Evolutionary conservation across 2,888 invertebrate species (phyloP), one percentile per base, ranked within the genome.

Genomic region (Scaptomyza parva): DNA sequence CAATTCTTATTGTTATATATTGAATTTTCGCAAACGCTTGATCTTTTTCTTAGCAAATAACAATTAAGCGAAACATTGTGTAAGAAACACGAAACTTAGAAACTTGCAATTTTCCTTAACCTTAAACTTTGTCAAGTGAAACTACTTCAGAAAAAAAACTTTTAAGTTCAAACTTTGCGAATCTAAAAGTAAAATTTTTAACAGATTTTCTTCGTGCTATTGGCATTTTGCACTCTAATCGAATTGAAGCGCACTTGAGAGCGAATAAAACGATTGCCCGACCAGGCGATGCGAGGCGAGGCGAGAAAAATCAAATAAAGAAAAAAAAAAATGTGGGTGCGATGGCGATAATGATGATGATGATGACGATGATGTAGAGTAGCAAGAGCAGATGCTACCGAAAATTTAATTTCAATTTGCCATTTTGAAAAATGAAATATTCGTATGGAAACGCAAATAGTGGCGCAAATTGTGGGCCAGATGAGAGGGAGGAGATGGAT

Each of bases 331-430:
- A 43, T 43, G 20, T 37, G 12, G 50, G 22, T 14, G 59, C 20
- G 22, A 26, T 30, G 20, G 53, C 20, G 33, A 52, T 12, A 33
- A n/a, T 22, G 22, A 17, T 20, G 24, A 40, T 40, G 20, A 20
- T 40, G 39, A 18, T 28, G 33, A 30, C 30, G 24, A 20, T 17
- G 22, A 12, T 11, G 45, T 20, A 3, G 43, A 28, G 11, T 6
- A 24, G 53, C 11, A 40, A 14, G 6, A 44, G 8, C 22, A 39
- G 53, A 48, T 62, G 69, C 70, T 61, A 57, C 62, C n/a, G 26
- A 61, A 83, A 86, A 72, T 86, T 73, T 73, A 74, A 86, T 86
- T 86, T 86, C 66, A 83, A 81, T 80, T 84, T 80, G 75, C 80
- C 80, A 83, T 75, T 84, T 84, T 86, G 75, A 80, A 70, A 81